Base-by-base conservation (phyloP, 2,888 invertebrate genomes). In the Pilophorus perplexus region DNA sequence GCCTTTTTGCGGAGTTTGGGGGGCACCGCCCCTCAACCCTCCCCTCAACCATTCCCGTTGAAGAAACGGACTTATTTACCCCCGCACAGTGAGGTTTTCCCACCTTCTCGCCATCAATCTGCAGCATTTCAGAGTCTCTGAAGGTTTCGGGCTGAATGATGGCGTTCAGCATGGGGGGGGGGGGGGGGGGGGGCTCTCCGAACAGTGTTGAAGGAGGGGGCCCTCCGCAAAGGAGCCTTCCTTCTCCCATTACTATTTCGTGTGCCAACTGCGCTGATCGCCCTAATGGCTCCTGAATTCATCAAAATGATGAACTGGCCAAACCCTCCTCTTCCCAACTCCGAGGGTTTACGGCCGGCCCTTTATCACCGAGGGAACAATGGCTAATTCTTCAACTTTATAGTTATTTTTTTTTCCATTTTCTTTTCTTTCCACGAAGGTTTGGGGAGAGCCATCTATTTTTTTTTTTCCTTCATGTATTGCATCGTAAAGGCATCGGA, bases 241-340 rank as follows among this genome's bases (percentile, higher is more conserved):
- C 48, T 42, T 40, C 54, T 54, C 40, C 57, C 57, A 57, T 57
- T 57, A 59, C 59, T 59, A 59, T 42, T 59, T 59, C 59, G 59
- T 59, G 59, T 59, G 59, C 59, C 59, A 59, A 59, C 59, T 59
- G 40, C 44, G 38, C 59, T 59, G 59, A 59, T 59, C 59, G 59
- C 44, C 42, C 59, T 59, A 59, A 59, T 59, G 59, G 59, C 59
- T 59, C 59, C 59, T 59, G 59, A 59, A 59, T 59, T 59, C 59
- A 59, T 59, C 59, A 59, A 59, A 59, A 59, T 59, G 59, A 59
- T 59, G 59, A 59, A 59, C 59, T 59, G 42, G 59, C 42, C 25
- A 42, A 42, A 38, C 38, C 40, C 42, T 38, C 38, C 25, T 25
- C 42, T 59, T 20, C 59, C 42, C 59, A 55, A 37, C 8, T n/a